Conservation (phyloP, 1,140 invertebrate genomes). For the Halictus rubicundus region DNA sequence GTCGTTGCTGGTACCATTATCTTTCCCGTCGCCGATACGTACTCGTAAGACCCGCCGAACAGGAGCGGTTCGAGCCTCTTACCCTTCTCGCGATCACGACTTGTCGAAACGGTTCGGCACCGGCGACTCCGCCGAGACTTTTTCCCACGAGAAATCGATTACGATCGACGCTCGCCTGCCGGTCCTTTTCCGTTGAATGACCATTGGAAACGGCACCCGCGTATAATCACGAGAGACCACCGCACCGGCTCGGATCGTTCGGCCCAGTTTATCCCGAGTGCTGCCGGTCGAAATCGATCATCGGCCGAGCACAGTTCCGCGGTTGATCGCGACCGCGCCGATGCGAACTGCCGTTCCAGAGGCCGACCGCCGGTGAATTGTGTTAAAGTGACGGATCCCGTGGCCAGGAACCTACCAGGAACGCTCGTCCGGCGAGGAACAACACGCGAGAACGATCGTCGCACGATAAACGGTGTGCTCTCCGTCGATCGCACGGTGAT, state of each 20-base stretch:
- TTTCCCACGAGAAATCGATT: not conserved
- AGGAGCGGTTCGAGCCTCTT: conserved; percentile 22
- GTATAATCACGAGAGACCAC: not conserved
- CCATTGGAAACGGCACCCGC: not conserved
- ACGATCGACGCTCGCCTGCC: not conserved
- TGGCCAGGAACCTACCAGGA: not conserved
- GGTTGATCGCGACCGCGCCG: conserved; percentile 41
- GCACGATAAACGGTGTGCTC: too few species aligned
- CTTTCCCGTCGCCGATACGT: conserved; percentile 25
- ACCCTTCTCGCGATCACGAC: not conserved
- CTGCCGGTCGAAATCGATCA: conserved; percentile 1
- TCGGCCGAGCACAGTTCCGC: conserved; percentile 27
- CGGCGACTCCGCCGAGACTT: not conserved
- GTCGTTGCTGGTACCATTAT: conserved; percentile 26
- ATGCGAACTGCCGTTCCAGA: conserved; percentile 34
- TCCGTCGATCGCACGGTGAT: too few species aligned
- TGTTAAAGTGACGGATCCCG: conserved; percentile 53
- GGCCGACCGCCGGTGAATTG: conserved; percentile 57
- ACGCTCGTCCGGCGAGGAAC: conserved; percentile 3
- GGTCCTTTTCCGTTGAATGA: not conserved
- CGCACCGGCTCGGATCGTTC: conserved; percentile 11
- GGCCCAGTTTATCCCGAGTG: not conserved
- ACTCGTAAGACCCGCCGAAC: conserved; percentile 15
- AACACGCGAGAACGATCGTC: not conserved
- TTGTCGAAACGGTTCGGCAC: too few species aligned